Evolutionary conservation across 2,113 vertebrate species (phyloP).

Genomic region (Melanostigma gelatinosum): DNA sequence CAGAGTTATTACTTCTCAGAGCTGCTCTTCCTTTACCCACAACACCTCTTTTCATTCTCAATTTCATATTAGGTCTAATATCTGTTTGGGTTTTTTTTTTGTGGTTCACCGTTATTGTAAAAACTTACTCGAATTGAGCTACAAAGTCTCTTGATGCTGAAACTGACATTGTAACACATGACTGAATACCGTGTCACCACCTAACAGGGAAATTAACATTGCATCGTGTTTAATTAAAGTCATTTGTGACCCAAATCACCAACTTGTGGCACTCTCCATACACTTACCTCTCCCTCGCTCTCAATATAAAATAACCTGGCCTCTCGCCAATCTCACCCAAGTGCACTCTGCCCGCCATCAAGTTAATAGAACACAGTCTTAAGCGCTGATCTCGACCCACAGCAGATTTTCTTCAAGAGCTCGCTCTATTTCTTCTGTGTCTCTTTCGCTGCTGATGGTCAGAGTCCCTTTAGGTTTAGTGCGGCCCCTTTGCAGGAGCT

Average conservation of each 20-base stretch:
- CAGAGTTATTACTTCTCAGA: not conserved
- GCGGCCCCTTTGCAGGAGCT: conserved; percentile 5
- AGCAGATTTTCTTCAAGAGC: conserved; percentile 29
- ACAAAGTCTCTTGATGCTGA: not conserved
- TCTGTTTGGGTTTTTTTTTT: conserved; percentile 10
- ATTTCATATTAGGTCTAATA: conserved; percentile 19
- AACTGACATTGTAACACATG: conserved; percentile 28
- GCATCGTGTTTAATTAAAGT: conserved; percentile 29
- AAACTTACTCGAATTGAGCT: not conserved
- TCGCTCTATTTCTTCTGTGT: not conserved
- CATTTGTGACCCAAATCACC: conserved; percentile 32
- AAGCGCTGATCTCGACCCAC: conserved; percentile 23
- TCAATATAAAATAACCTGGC: conserved; percentile 37
- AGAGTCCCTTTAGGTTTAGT: conserved; percentile 7
- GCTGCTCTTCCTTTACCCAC: not conserved
- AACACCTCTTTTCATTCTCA: not conserved
- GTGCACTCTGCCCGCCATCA: conserved; percentile 9
- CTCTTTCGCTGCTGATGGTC: conserved; percentile 11
- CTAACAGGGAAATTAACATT: conserved; percentile 34
- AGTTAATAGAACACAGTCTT: conserved; percentile 39
- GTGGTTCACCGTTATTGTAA: conserved; percentile 11
- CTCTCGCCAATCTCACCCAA: conserved; percentile 20
- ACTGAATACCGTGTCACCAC: conserved; percentile 12
- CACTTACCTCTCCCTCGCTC: not conserved
- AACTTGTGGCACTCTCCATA: conserved; percentile 12